Base-by-base conservation (phyloP, 2,797 vertebrate genomes). In the Pogonophryne albipinna region DNA sequence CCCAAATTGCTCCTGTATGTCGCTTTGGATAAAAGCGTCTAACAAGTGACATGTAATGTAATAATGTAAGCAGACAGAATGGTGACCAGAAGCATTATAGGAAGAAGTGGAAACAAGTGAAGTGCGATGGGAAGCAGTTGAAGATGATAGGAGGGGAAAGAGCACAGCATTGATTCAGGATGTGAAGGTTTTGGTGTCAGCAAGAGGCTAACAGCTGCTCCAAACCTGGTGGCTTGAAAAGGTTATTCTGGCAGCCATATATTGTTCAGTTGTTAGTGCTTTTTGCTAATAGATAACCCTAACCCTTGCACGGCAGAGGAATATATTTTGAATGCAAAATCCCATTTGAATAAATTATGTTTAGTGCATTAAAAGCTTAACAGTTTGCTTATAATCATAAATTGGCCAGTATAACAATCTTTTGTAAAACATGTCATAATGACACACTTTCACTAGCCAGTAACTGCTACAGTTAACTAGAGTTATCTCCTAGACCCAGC, bases 161-260 rank as follows among this genome's bases (percentile, higher is more conserved):
- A 81, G 66, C 53, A 23, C 44, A 46, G 58, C 79, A 81, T 66
- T 17, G 69, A 82, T 85, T 83, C 56, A 78, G 76, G 76, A 83
- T 80, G 73, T 74, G 57, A 75, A 23, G 16, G 58, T 61, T 69
- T 61, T 42, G 23, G 52, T 74, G 79, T 74, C 51, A 72, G 63
- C 38, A 16, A 71, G 65, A 85, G 87, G 87, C 85, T 85, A 87
- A 82, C 64, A 74, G 76, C 69, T 72, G 74, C 61, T 86, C 62
- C 75, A 41, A 82, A 71, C 83, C 67, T 53, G 44, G 52, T 52
- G 63, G 50, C 63, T 10, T 10, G 20, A 71, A 7, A 15, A 16
- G 9, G 9, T 79, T 15, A 19, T 27, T 52, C 20, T 60, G 45
- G 67, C 49, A 79, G 53, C 41, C 57, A n/a, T 7, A 10, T 10